Evolutionary conservation across 2,888 invertebrate species (phyloP), one percentile per base, ranked within the genome.

Genomic region (Cylindroiulus punctatus): DNA sequence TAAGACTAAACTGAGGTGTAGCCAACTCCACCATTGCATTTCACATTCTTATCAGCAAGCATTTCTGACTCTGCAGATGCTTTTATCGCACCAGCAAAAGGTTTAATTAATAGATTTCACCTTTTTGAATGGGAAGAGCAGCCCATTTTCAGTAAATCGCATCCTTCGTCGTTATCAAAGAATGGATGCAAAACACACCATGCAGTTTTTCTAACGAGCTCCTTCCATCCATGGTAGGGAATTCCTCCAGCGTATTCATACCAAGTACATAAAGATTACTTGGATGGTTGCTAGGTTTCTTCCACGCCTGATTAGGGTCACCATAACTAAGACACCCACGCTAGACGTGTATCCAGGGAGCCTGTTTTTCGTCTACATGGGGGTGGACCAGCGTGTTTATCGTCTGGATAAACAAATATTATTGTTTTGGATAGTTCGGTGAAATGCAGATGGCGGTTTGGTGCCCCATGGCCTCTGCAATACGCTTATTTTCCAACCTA

Each of bases 231-330:
- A 19, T n/a, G n/a, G n/a, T n/a, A 44, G n/a, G 52, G n/a, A 52
- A 52, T 52, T 52, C 52, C 52, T 52, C 8, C 8, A 44, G 44
- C 44, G 44, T 44, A 44, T 44, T 1, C 44, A 36, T 36, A 4
- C 36, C n/a, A n/a, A n/a, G 40, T 40, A 44, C 8, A 4, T n/a
- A 52, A n/a, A 52, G 52, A 52, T 52, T 19, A n/a, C n/a, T n/a
- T n/a, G 52, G 52, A 52, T n/a, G 52, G 52, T 52, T 52, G 52
- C 52, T 52, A 52, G 52, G 52, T 52, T 52, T 52, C 52, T 52
- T 52, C 52, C 1, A 52, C 52, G 52, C n/a, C 19, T 52, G 52
- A 52, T 52, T 52, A 52, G 52, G 52, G 52, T n/a, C n/a, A 52
- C 52, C 52, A n/a, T n/a, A 52, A 52, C 19, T n/a, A n/a, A 52